Evolutionary conservation across 2,797 vertebrate genomes (phyloP), one percentile per base, ranked within the genome.

Genomic region (Pangasius larnaudii): DNA sequence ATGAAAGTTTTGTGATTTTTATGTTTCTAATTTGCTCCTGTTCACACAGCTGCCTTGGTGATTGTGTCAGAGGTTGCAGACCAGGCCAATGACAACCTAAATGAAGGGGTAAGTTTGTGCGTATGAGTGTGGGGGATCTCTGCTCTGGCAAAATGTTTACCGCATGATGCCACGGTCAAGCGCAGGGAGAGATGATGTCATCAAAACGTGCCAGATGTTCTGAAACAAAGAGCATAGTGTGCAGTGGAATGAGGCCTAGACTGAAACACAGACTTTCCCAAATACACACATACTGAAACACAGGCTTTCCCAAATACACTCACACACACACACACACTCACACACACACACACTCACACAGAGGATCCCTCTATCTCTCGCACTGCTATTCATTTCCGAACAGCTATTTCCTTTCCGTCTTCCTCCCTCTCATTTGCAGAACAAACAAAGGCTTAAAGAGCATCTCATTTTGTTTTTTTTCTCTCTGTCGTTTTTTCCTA

Each of bases 1-100:
- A 36, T 67, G 24, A 27, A 8, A n/a, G 24, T 16, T 2, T 18
- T 63, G 63, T 22, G 10, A 82, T 63, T 82, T 56, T 61, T 61
- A 42, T 8, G 19, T 36, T 1, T 51, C 81, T 53, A 7, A 14
- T 84, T 36, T 84, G 19, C 46, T 90, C 84, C 83, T 86, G 33
- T 42, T 42, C 90, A 89, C 88, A 71, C 95, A 99, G 98, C 97
- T 94, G 97, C 96, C 24, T 96, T 99, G 95, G 95, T 96, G 88
- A 95, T 97, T 13, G 93, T 99, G 93, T 98, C 97, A 85, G 97
- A 97, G 93, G 95, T 99, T 89, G 97, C 97, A 0, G 98, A 98
- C 92, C 96, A 95, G 90, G 98, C 97, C 92, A 98, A 97, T 0
- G 98, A 99, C 92, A 97, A 96, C 93, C 97, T 99, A 93, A 96